phyloP scores from a whole-genome alignment of 2,113 vertebrate species.

The Bubo bubo region DNA sequence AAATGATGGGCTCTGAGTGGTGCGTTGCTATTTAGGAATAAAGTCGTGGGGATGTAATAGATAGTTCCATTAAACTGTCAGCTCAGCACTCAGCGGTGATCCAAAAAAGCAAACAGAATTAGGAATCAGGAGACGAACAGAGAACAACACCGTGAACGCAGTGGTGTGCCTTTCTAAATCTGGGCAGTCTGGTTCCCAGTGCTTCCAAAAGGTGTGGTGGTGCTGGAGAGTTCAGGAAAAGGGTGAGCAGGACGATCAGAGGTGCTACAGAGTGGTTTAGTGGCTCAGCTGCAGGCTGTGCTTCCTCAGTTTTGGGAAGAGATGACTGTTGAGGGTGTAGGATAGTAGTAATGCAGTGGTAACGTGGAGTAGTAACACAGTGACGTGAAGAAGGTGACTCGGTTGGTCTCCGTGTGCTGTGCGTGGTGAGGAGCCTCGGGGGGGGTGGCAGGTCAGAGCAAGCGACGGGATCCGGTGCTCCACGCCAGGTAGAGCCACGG shows the following conservation, averaged over 20 bases:
- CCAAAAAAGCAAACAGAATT: background rate
- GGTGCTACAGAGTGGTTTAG: background rate
- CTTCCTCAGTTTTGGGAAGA: background rate
- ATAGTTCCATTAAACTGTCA: background rate
- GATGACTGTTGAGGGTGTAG: background rate
- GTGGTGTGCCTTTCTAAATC: background rate
- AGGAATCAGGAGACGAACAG: background rate
- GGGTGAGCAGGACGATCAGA: background rate
- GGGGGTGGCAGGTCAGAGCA: background rate
- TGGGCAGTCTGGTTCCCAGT: background rate
- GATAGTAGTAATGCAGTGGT: background rate
- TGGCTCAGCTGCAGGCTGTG: background rate
- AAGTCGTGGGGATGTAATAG: background rate
- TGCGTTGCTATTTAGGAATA: background rate
- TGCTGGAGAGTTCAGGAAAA: background rate
- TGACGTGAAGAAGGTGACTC: background rate
- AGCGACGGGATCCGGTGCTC: background rate
- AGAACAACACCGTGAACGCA: rapidly evolving
- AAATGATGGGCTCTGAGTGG: background rate
- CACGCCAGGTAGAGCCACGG: rapidly evolving
- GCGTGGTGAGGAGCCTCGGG: background rate
- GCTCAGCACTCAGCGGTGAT: background rate
- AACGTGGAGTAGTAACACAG: background rate
- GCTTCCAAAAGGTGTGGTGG: background rate
- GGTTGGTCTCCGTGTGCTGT: rapidly evolving